Evolutionary conservation across 2,113 vertebrate species (phyloP), one percentile per base, ranked within the genome.

Genomic region (Pteropus alecto): DNA sequence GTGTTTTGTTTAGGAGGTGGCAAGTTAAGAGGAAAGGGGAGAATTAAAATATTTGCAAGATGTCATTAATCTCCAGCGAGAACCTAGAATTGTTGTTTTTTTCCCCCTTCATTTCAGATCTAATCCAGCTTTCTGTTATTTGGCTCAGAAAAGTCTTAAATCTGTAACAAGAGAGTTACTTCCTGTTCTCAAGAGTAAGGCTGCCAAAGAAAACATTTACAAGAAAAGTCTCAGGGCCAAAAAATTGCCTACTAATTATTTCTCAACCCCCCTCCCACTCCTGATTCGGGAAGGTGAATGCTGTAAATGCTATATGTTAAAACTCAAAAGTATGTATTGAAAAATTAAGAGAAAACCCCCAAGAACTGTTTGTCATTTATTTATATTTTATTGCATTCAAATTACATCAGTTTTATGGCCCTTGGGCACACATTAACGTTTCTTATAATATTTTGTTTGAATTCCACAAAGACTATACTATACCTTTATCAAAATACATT

Each of bases 151-250:
- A 95, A 98, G 95, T 97, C 97, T 98, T 98, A 95, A 95, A 98
- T 97, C 97, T 97, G 97, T 87, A 98, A 97, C 92, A 95, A 97
- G 98, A 98, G 98, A 98, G 98, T 97, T 97, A 98, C 98, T 98
- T 98, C 98, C 98, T 98, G 98, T 98, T 98, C 98, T 98, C 98
- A 97, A 73, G 97, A 98, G 98, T 41, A 41, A 2, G 3, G 81
- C 94, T 99, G 98, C 98, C 98, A 98, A 98, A 98, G 97, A 98
- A 98, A 98, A 99, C 97, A 98, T 93, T 87, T 43, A 97, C 41
- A 73, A 98, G 98, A 96, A 98, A 98, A 97, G 96, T 78, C 81
- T 94, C 95, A 98, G 98, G 96, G 97, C 98, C 16, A 84, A 95
- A 90, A 97, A 98, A 98, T 95, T 0, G 5, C 96, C 96, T 97